Percentiles rank a stretch among this genome's conserved stretches.
phyloP scores from a whole-genome alignment of 2,888 invertebrate genomes.

The Amiota mariae region DNA sequence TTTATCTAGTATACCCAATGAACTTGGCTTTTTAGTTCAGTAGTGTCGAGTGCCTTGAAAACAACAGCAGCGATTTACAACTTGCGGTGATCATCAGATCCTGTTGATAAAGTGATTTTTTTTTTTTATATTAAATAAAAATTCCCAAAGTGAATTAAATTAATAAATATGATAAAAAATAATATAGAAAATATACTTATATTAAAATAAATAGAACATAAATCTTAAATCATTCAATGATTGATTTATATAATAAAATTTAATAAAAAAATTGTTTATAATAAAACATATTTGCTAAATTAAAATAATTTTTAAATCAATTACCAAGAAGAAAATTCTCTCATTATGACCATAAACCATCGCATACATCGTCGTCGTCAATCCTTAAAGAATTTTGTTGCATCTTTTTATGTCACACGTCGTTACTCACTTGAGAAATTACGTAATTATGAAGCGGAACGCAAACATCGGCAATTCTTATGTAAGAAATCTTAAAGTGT shows the following conservation, averaged over 20 bases:
- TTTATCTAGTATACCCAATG: too few relatives aligned
- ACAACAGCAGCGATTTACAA: too few relatives aligned
- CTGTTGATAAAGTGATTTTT: too few relatives aligned
- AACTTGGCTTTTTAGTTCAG: too few relatives aligned
- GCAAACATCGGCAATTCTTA: conserved; percentile 50
- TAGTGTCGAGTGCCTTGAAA: too few relatives aligned
- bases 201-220: background rate
- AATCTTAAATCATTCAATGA: too few relatives aligned
- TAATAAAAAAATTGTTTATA: background rate
- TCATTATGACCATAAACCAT: conserved; percentile 56
- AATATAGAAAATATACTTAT: background rate
- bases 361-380: conserved; percentile 57
- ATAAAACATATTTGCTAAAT: too few relatives aligned
- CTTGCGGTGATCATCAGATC: too few relatives aligned
- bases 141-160: too few relatives aligned
- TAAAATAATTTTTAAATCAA: too few relatives aligned
- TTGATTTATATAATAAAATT: background rate
- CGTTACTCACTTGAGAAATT: conserved; percentile 57
- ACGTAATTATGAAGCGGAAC: conserved; percentile 48
- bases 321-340: background rate
- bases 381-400: conserved; percentile 59
- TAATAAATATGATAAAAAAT: background rate
- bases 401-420: conserved; percentile 48
- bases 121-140: too few relatives aligned
- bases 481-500: conserved; percentile 44